Evolutionary conservation across 2,797 vertebrate species (phyloP).

Genomic region (Mus minutoides): DNA sequence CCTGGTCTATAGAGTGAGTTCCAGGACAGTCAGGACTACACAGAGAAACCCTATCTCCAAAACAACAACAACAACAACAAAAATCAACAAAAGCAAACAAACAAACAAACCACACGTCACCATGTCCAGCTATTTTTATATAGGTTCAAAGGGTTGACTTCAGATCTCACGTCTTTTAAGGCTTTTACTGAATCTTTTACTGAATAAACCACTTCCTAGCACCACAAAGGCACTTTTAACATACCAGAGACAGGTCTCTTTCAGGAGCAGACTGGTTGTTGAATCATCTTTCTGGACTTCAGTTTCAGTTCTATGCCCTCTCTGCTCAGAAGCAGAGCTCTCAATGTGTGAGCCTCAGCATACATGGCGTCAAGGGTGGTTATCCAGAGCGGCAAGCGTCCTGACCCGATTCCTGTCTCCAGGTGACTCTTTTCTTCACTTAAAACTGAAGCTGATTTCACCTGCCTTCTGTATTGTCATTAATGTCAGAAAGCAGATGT

Average conservation of each 20-base stretch:
- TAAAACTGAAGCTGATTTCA: not conserved
- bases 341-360: not conserved
- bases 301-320: not conserved
- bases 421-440: not conserved
- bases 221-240: not conserved
- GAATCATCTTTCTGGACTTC: not conserved
- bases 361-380: accelerated
- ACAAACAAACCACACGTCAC: not conserved
- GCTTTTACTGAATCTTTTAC: not conserved
- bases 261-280: not conserved
- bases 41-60: too few relatives aligned
- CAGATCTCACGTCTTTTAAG: not conserved
- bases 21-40: too few relatives aligned
- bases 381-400: not conserved
- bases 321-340: not conserved
- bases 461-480: not conserved
- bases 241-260: not conserved
- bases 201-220: not conserved
- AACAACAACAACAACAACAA: too few relatives aligned
- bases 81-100: too few relatives aligned
- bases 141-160: not conserved
- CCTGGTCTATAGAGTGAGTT: too few relatives aligned
- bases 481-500: not conserved
- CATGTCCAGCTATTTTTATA: not conserved
- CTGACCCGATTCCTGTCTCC: not conserved